These are phyloP conservation scores for Coregonus clupeaformis DNA, from an alignment of 2,113 vertebrate species.

Conservation along the genomic window DNA sequence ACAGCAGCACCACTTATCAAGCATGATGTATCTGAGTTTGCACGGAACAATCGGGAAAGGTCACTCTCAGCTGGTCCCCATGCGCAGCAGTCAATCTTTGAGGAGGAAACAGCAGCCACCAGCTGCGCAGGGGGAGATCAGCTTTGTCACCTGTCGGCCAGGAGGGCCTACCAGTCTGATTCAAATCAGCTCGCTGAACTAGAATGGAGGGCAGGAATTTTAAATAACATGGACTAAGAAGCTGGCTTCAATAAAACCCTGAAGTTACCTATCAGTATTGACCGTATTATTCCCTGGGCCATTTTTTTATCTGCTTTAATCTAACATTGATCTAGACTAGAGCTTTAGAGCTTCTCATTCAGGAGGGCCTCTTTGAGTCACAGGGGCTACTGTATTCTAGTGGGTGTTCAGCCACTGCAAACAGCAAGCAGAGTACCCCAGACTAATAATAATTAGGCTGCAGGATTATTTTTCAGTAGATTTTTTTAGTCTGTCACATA, in stretches of 20 bases:
- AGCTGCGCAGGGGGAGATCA: conserved; percentile 31
- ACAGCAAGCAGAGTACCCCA: conserved; percentile 28
- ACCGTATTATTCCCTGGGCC: conserved; percentile 19
- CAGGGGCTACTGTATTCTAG: conserved; percentile 29
- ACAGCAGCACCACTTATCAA: conserved; percentile 54
- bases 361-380: conserved; percentile 43
- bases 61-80: conserved; percentile 56
- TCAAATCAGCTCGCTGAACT: conserved; percentile 43
- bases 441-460: conserved; percentile 62
- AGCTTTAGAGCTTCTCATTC: conserved; percentile 37
- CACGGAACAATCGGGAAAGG: conserved; percentile 59
- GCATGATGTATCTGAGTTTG: conserved; percentile 37
- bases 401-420: conserved; percentile 36
- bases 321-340: conserved; percentile 19
- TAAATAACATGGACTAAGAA: conserved; percentile 34
- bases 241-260: not conserved
- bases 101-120: conserved; percentile 35
- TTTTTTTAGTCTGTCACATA: conserved; percentile 61
- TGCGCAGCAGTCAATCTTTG: conserved; percentile 37
- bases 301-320: conserved; percentile 12
- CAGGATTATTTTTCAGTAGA: conserved; percentile 63
- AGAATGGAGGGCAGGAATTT: conserved; percentile 37
- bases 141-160: conserved; percentile 43
- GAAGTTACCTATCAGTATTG: not conserved
- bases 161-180: conserved; percentile 20